Base-by-base conservation (phyloP, 2,113 vertebrate species). In the Nettapus auritus region DNA sequence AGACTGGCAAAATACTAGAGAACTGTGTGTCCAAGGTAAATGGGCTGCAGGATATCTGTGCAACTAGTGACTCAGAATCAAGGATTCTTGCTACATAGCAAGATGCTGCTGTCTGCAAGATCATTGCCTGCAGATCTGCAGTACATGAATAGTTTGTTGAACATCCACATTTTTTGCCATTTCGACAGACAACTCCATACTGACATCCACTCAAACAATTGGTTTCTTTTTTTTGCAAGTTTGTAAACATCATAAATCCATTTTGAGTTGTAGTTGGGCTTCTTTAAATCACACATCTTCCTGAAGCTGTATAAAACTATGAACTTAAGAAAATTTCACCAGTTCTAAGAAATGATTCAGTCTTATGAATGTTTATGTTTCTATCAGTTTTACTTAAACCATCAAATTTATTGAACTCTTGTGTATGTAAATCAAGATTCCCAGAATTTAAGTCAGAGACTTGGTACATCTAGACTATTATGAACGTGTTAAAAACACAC, bases 391-490 rank as follows among this genome's bases (percentile, higher is more conserved):
- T 67, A 52, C 19, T 40, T 78, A 52, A 66, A 69, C 6, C 19
- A 4, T 60, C 52, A 82, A 74, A 63, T 42, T 46, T 40, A 29
- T 36, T 14, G 10, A 75, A 57, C 9, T 13, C 25, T 55, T 31
- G 12, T 28, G 53, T 3, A 12, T 23, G 9, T 50, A 68, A 44
- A 76, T 57, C 77, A 44, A 75, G 38, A 13, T 4, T 94, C 16
- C 11, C 14, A 56, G 55, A 77, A 64, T 0, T 59, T 71, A 66
- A 48, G 9, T 64, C 28, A 76, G 25, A 76, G 21, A 31, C 31
- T 48, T 63, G n/a, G 33, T 38, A 26, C 38, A 10, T 29, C 9
- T 64, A 0, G 0, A 6, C 14, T 59, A 7, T 31, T 63, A 20
- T 34, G 23, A 84, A 73, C 0, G 0, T 55, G 28, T 48, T 77